These are phyloP conservation scores for Dendrocopos noguchii DNA, from an alignment of 2,113 vertebrate species.

Conservation along the genomic window DNA sequence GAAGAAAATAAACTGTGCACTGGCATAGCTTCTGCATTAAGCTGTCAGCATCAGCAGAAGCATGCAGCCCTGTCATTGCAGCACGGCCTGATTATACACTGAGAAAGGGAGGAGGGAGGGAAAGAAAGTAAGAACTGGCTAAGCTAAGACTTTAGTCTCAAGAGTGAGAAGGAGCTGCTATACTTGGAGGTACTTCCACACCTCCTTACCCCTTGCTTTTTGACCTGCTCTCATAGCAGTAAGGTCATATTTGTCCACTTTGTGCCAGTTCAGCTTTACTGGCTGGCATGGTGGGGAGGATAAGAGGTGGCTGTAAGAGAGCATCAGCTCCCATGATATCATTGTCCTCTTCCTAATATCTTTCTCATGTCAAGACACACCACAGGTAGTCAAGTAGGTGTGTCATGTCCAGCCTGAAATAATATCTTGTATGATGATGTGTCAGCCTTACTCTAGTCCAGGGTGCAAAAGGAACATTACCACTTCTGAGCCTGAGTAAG, in stretches of 20 bases:
- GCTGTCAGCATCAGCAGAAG: background rate
- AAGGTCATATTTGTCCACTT: background rate
- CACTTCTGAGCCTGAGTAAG: background rate
- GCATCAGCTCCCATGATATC: background rate
- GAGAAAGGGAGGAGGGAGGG: background rate
- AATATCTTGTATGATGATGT: background rate
- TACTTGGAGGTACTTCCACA: fast-evolving
- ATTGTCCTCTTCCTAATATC: background rate
- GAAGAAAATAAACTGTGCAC: background rate
- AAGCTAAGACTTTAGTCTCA: background rate
- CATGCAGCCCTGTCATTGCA: background rate
- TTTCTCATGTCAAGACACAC: background rate
- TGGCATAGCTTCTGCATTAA: background rate
- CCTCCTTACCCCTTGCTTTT: background rate
- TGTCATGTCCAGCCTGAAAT: background rate
- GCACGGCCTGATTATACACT: fast-evolving
- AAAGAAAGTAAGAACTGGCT: background rate
- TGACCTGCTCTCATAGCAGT: background rate
- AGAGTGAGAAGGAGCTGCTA: background rate
- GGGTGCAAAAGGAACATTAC: background rate
- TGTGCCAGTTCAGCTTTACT: background rate
- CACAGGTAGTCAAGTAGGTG: background rate
- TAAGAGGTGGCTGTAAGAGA: background rate
- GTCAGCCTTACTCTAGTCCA: background rate
- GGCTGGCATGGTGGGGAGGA: background rate